A percentile compares a stretch with the other conserved stretches of the same genome.
phyloP scores from a whole-genome alignment of 1,140 invertebrate species.

The Conus betulinus region DNA sequence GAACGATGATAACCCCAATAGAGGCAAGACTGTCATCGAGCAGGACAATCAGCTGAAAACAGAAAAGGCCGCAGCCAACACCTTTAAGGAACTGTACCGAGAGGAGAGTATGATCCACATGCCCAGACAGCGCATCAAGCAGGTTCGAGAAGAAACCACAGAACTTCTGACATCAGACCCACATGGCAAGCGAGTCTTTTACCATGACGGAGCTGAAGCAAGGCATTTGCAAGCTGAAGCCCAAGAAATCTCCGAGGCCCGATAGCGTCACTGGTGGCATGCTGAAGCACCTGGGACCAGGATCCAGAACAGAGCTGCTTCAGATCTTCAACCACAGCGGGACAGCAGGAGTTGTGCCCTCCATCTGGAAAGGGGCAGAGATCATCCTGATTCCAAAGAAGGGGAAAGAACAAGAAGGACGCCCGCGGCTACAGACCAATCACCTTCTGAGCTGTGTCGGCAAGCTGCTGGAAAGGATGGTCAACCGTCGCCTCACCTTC shows the following conservation, averaged over 20 bases:
- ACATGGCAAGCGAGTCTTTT: constrained; percentile 2
- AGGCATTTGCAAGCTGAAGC: neutral
- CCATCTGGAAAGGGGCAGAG: neutral
- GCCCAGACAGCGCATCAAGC: neutral
- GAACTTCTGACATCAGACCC: constrained; percentile 12
- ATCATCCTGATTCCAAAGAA: constrained; percentile 38
- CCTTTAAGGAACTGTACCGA: neutral
- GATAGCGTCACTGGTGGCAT: constrained; percentile 41
- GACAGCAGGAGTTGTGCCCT: constrained; percentile 4
- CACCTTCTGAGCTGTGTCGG: constrained; percentile 33
- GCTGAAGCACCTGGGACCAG: neutral
- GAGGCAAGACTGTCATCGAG: constrained; percentile 15
- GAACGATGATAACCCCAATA: neutral
- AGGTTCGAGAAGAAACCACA: constrained; percentile 17
- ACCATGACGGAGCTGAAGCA: neutral
- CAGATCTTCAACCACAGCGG: too few relatives aligned
- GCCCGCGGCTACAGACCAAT: constrained; percentile 37
- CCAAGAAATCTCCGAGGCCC: constrained; percentile 38
- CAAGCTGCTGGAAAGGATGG: constrained; percentile 33
- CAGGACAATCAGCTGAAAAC: constrained; percentile 20
- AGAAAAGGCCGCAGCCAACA: constrained; percentile 25
- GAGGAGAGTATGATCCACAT: neutral
- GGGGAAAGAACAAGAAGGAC: constrained; percentile 30
- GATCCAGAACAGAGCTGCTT: too few relatives aligned
- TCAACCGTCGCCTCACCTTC: constrained; percentile 14